Evolutionary conservation across 92 coral and sea anemone species (phyloP), one percentile per base, ranked within the genome.

Genomic region (Porites divaricata): DNA sequence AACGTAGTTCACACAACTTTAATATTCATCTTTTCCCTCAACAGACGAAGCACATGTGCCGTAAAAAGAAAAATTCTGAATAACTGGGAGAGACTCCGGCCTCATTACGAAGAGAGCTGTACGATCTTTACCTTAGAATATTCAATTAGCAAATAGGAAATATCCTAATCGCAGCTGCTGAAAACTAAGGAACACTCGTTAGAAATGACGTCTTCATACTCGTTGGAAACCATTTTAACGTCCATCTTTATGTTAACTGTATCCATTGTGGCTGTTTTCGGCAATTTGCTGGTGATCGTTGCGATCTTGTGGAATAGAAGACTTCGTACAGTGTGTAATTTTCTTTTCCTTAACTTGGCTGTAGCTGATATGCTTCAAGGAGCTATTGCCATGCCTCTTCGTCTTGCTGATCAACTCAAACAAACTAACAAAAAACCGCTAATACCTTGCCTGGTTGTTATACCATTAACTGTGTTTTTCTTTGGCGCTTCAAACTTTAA

Each of bases 351-450:
- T 25, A 96, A 96, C 74, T 87, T 96, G 5, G 99, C 99, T n/a
- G 91, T 96, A 17, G 95, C 98, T 8, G 99, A 96, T 76, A 90
- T 94, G 78, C 88, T 94, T 64, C 99, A 92, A 87, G 98, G 98
- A 19, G 89, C 93, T 26, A 82, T 96, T 49, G 87, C 98, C 52
- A 94, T 94, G 88, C 99, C 99, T 28, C 84, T 96, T 24, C 90
- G 99, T 15, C 82, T 91, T 67, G 93, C 93, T 3, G 98, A 90
- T 73, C 93, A 91, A 72, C 91, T 95, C 61, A 93, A 95, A 86
- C 85, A 81, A 72, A 90, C 94, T 28, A 92, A 76, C 45, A 88
- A 69, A 74, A 88, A 82, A 25, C 95, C 97, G 2, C 63, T 95
- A 19, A 80, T 95, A 14, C 98, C 98, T 8, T 95, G 98, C 74